Evolutionary conservation across 2,113 vertebrate genomes (phyloP).

Genomic region (Capreolus pygargus): DNA sequence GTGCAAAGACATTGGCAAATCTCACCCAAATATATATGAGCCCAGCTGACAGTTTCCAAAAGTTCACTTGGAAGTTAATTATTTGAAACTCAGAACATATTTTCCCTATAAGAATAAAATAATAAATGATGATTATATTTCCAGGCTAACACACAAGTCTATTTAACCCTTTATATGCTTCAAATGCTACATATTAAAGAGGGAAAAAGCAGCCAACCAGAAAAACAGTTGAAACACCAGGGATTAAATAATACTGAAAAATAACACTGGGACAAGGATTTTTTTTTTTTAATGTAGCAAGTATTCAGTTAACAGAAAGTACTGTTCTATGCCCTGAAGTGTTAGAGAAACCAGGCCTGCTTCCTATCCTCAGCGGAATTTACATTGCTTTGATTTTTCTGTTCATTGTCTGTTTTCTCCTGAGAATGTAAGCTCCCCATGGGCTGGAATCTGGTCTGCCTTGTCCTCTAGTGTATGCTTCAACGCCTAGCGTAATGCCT

Average conservation of each 20-base stretch:
- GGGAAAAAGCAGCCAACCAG: not conserved
- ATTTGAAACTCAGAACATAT: constrained; percentile 67
- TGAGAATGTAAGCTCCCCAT: not conserved
- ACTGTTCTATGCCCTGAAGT: not conserved
- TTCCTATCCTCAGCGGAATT: not conserved
- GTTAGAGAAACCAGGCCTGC: not conserved
- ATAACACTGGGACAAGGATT: not conserved
- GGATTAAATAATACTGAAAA: not conserved
- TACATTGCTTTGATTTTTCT: not conserved
- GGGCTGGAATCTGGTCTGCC: not conserved
- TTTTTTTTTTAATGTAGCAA: not conserved
- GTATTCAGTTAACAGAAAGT: not conserved
- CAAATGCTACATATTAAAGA: not conserved
- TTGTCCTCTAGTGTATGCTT: not conserved
- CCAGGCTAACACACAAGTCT: constrained; percentile 1
- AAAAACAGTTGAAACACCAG: not conserved
- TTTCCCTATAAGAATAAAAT: constrained; percentile 61
- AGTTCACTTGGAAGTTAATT: constrained; percentile 72
- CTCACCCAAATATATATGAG: constrained; percentile 52
- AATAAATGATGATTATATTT: constrained; percentile 52
- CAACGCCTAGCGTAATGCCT: not conserved
- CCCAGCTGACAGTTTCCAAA: constrained; percentile 45
- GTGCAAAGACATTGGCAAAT: constrained; percentile 48
- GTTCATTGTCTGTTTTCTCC: not conserved
- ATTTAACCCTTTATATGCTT: constrained; percentile 43